Evolutionary conservation across 1,140 invertebrate species (phyloP), one percentile per base, ranked within the genome.

Genomic region (Heliconius congener): DNA sequence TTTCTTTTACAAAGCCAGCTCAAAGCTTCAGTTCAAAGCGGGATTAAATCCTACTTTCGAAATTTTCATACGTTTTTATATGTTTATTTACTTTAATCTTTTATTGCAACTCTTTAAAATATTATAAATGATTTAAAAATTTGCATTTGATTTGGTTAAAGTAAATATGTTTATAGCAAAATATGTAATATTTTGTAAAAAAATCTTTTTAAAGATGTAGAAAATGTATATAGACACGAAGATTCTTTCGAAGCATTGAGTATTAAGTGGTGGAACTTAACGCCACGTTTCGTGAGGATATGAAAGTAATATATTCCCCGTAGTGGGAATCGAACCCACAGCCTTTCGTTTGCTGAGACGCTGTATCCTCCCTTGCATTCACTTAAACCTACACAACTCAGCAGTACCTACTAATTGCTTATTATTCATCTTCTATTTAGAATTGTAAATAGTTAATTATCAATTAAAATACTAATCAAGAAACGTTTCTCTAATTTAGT

Each of bases 391-490:
- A 66, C 23, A 66, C 23, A 66, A 16, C 60, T 30, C 23, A 30
- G 9, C 55, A 60, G 9, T 60, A 11, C n/a, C n/a, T 4, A 60
- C 23, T 23, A 9, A 66, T 34, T 52, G 66, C 50, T 66, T 76
- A 75, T 66, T 76, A 75, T 75, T 71, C 75, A 46, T 50, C 27
- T 9, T 66, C 60, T 66, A 52, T 76, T 66, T 71, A 34, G 18
- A 71, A 57, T 52, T 19, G 60, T 74, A 70, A 74, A 74, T 71
- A 70, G 60, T 79, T 71, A 42, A 79, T 71, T 79, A 79, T 74
- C 71, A 79, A 74, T 79, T 71, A 71, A 79, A 78, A 57, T 57
- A 71, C 37, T 75, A 75, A 79, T 79, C 73, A 73, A 55, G 42
- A 19, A 30, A 39, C 76, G 55, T 70, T 74, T 76, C 27, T n/a